These are phyloP conservation scores for Dryoscopus gambensis DNA, from an alignment of 2,113 vertebrate species.

Conservation along the genomic window DNA sequence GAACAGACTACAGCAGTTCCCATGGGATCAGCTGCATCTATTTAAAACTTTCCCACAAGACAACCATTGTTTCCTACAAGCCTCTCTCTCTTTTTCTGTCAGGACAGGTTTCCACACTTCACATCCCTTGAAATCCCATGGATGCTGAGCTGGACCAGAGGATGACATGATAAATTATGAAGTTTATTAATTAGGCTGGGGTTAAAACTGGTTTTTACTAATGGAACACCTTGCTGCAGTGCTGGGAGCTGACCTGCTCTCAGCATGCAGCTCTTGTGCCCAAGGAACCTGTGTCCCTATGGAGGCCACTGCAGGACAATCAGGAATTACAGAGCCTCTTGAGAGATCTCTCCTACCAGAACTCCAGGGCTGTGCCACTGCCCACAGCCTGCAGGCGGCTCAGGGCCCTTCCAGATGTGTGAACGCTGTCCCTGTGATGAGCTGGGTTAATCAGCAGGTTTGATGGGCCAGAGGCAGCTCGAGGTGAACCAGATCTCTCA, in stretches of 20 bases:
- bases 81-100: neutral
- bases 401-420: neutral
- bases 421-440: neutral
- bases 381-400: neutral
- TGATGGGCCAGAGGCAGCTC: neutral
- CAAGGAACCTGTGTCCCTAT: neutral
- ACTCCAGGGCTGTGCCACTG: neutral
- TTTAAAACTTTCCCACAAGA: constrained; percentile 65
- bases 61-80: constrained; percentile 50
- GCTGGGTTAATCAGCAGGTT: neutral
- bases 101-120: constrained; percentile 34
- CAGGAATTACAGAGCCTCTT: neutral
- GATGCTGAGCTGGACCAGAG: neutral
- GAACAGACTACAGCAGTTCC: constrained; percentile 60
- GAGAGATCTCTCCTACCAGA: neutral
- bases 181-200: neutral
- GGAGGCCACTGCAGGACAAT: neutral
- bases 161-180: neutral
- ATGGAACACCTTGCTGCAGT: neutral
- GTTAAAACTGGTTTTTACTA: neutral
- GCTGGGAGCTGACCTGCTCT: neutral
- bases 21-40: constrained; percentile 61
- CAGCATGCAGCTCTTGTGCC: neutral
- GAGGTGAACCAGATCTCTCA: neutral
- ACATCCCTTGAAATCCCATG: neutral